Conservation (phyloP, 2,888 invertebrate genomes). For the Oegoconia quadripuncta region DNA sequence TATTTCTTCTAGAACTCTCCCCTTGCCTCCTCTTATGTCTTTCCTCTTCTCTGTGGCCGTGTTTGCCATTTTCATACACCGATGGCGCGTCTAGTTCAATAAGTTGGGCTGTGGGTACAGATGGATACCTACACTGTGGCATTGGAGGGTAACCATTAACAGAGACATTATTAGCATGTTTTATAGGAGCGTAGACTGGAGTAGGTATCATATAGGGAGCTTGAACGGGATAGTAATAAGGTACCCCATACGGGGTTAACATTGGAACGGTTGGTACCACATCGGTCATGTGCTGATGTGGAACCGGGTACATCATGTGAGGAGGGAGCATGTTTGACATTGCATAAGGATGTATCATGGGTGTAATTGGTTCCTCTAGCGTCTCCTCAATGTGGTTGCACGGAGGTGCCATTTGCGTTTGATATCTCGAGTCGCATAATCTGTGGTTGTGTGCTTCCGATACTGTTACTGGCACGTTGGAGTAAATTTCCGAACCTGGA, state of each 20-base stretch:
- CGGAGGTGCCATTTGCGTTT: constrained; percentile 24
- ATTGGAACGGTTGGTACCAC: constrained; percentile 35
- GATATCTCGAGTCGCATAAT: constrained; percentile 36
- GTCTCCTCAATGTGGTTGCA: constrained; percentile 39
- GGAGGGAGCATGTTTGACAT: constrained; percentile 34
- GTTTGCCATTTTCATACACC: constrained; percentile 58
- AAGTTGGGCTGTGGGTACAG: constrained; percentile 83
- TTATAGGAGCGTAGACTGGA: constrained; percentile 63
- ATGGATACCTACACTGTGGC: constrained; percentile 59
- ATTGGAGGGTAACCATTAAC: constrained; percentile 69
- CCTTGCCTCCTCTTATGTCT: constrained; percentile 38
- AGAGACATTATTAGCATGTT: constrained; percentile 65
- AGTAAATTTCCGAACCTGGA: constrained; percentile 62
- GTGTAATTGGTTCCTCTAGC: constrained; percentile 39
- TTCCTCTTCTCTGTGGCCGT: constrained; percentile 33
- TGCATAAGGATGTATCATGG: constrained; percentile 40
- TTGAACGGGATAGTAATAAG: constrained; percentile 69
- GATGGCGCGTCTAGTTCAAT: constrained; percentile 81
- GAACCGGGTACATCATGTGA: constrained; percentile 47
- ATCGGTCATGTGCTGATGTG: constrained; percentile 35
- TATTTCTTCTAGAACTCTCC: constrained; percentile 54
- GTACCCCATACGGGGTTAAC: constrained; percentile 61
- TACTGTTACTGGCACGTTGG: constrained; percentile 52
- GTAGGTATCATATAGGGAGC: constrained; percentile 70
- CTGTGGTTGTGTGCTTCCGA: constrained; percentile 30